Base-by-base conservation (phyloP, 2,113 vertebrate genomes). In the Barnardius zonarius region DNA sequence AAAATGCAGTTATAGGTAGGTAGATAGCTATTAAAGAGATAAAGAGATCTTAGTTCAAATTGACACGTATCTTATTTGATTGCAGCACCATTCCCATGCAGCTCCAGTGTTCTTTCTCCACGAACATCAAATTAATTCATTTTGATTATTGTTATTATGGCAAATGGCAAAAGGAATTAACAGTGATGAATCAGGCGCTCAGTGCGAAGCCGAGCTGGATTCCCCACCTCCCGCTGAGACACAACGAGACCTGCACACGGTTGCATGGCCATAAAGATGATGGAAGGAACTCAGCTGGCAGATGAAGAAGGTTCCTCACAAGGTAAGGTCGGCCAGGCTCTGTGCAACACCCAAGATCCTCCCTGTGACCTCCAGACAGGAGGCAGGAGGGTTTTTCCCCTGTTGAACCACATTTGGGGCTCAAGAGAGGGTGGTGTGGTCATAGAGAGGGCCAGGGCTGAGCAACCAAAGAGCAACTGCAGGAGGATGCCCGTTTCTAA, bases 91-190 rank as follows among this genome's bases (percentile, higher is more conserved):
- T 95, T 94, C 76, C 93, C 77, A 7, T 18, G 88, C 91, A 94
- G 62, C 86, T 76, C 51, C 90, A 86, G 22, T 11, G 55, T 52
- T 96, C 94, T 82, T 86, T 88, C 90, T 55, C 55, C n/a, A 4
- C 76, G 90, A 96, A 94, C 75, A 52, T 54, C 25, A 15, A 95
- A 97, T 96, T 96, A 97, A 97, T 96, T 97, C 74, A 46, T 92
- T 95, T 92, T 83, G 92, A 94, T 96, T 88, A 85, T 94, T 93
- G 90, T 92, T 96, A 85, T 95, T 95, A 91, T 7, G 86, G 91
- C 75, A 35, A 90, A 59, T 8, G 87, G 91, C 92, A 82, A 67
- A 62, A 55, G 83, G 95, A 92, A 94, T 91, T 72, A 93, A 79
- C 18, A 5, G 88, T 7, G 83, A 89, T 96, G 91, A 73, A 89